Conservation (phyloP, 2,888 invertebrate species). For the Trisateles emortualis region DNA sequence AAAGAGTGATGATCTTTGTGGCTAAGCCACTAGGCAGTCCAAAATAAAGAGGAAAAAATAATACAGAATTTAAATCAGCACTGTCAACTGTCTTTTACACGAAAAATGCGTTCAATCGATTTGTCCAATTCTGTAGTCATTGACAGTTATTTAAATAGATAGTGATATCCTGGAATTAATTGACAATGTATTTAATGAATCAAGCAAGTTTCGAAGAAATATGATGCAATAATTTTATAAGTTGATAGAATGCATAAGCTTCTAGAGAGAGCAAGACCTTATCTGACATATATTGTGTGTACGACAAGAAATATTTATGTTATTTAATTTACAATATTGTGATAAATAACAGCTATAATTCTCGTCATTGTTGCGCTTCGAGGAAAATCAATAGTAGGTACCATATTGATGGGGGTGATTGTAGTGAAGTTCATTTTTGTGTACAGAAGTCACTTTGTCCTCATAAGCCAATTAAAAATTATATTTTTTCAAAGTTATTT, state of each 20-base stretch:
- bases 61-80: conserved; percentile 21
- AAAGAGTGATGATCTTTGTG: too few relatives aligned
- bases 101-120: conserved; percentile 32
- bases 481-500: too few relatives aligned
- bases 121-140: conserved; percentile 18
- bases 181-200: conserved; percentile 9
- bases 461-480: too few relatives aligned
- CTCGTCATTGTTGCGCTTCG: background rate
- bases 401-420: too few relatives aligned
- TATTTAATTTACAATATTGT: background rate
- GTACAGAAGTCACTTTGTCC: too few relatives aligned
- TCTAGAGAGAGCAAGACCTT: background rate
- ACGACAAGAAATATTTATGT: background rate
- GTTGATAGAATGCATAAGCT: background rate
- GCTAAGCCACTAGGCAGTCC: too few relatives aligned
- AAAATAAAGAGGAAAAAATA: conserved; percentile 11
- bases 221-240: conserved; percentile 4
- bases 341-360: background rate
- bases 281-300: background rate
- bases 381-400: background rate
- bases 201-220: conserved; percentile 20
- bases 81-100: conserved; percentile 20
- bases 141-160: conserved; percentile 34
- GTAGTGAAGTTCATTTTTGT: too few relatives aligned
- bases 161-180: conserved; percentile 27